These are phyloP conservation scores for Rhopilema esculentum DNA, from an alignment of 30 jellyfish, hydroid and myxozoan species.

Conservation along the genomic window DNA sequence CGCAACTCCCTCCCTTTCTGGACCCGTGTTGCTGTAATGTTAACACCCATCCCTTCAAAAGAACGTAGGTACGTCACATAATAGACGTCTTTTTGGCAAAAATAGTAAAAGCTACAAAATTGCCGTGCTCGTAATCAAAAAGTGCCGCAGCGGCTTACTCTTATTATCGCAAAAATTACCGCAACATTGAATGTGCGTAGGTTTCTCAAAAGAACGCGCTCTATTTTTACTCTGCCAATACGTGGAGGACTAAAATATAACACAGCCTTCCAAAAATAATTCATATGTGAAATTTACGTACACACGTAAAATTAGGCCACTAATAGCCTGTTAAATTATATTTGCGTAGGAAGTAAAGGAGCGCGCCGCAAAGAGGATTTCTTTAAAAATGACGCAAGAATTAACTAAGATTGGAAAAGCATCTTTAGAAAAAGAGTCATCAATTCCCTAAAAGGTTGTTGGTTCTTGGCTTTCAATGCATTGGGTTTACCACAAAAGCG, in stretches of 20 bases:
- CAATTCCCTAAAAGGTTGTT: not conserved
- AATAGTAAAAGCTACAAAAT: no score
- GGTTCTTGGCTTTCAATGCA: no score
- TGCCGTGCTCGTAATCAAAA: no score
- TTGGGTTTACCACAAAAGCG: no score
- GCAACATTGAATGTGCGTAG: not conserved
- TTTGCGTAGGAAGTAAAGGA: not conserved
- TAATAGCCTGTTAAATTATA: not conserved
- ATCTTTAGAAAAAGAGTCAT: not conserved
- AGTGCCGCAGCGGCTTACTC: not conserved
- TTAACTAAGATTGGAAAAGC: not conserved
- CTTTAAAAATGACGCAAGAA: not conserved
- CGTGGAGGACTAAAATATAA: not conserved
- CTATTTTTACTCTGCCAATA: not conserved
- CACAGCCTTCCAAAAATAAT: not conserved
- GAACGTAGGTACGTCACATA: no score
- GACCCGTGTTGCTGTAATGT: no score
- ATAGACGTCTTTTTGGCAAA: no score
- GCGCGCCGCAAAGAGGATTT: not conserved
- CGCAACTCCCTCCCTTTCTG: no score
- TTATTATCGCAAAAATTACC: not conserved
- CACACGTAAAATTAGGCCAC: not conserved
- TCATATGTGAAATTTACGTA: not conserved
- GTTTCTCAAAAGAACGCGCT: not conserved
- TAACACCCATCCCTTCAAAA: no score